Percentiles rank a stretch among this genome's conserved stretches.
Evolutionary conservation across 2,888 invertebrate genomes (phyloP).

Genomic region (Polyommatus icarus): DNA sequence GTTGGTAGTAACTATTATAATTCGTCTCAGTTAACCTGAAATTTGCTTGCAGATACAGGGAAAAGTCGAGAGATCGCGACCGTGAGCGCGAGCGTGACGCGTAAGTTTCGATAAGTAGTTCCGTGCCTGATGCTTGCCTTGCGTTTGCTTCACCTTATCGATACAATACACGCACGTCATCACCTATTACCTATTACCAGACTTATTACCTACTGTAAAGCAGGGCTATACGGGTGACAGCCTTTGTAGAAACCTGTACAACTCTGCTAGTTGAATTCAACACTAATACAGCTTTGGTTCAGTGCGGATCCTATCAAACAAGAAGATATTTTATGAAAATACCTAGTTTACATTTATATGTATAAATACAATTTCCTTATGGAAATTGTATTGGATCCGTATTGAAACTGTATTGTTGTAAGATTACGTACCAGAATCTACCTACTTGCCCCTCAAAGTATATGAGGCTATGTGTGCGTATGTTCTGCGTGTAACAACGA

Average conservation of each 20-base stretch:
- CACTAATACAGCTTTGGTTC: background rate
- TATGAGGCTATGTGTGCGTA: background rate
- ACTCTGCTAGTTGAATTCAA: background rate
- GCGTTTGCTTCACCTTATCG: conserved; percentile 28
- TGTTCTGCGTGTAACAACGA: background rate
- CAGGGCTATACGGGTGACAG: background rate
- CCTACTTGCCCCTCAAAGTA: background rate
- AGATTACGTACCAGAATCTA: background rate
- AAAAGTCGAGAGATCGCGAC: conserved; percentile 86
- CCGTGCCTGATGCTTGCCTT: conserved; percentile 19
- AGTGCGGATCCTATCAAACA: background rate
- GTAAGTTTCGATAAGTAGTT: conserved; percentile 61
- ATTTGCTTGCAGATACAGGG: conserved; percentile 82
- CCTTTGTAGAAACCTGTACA: background rate
- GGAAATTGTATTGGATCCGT: background rate
- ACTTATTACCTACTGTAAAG: background rate
- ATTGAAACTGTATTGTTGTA: background rate
- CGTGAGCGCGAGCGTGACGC: conserved; percentile 81
- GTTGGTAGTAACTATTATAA: background rate
- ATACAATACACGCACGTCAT: conserved; percentile 16
- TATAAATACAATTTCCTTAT: too few species aligned
- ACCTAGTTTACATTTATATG: too few species aligned
- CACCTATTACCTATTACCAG: background rate
- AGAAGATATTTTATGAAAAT: too few species aligned
- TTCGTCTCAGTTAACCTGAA: conserved; percentile 36